phyloP scores from a whole-genome alignment of 2,797 vertebrate species.

The Falco columbarius region DNA sequence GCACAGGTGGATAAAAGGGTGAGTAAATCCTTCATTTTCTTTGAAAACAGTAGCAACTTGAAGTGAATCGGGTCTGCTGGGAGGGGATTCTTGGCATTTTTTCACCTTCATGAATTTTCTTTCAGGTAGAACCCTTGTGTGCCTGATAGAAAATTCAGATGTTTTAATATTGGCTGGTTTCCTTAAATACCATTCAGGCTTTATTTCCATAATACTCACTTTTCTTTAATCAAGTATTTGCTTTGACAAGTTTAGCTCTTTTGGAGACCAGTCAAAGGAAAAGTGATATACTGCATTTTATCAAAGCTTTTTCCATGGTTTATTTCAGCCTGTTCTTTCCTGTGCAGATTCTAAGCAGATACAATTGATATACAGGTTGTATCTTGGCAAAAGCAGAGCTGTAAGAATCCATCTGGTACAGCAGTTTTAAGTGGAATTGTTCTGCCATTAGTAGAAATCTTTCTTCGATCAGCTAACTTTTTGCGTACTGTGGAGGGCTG shows the following conservation, averaged over 20 bases:
- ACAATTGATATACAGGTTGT: background rate
- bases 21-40: background rate
- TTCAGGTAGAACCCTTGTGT: background rate
- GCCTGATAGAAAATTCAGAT: slow-evolving; percentile 30
- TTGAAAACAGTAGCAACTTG: background rate
- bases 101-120: background rate
- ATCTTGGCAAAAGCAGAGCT: background rate
- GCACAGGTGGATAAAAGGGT: background rate
- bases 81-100: background rate
- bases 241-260: slow-evolving; percentile 31
- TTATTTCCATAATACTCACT: slow-evolving; percentile 13
- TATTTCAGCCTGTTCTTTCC: background rate
- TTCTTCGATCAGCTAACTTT: background rate
- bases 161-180: slow-evolving; percentile 8
- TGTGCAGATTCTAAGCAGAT: background rate
- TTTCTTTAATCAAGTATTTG: background rate
- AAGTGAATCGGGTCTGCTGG: background rate
- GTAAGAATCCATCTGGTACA: background rate
- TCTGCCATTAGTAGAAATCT: background rate
- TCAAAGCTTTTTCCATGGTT: background rate
- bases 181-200: background rate
- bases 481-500: background rate
- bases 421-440: background rate
- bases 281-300: background rate
- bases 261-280: slow-evolving; percentile 3